Evolutionary conservation across 2,797 vertebrate species (phyloP).

Genomic region (Peromyscus aztecus): DNA sequence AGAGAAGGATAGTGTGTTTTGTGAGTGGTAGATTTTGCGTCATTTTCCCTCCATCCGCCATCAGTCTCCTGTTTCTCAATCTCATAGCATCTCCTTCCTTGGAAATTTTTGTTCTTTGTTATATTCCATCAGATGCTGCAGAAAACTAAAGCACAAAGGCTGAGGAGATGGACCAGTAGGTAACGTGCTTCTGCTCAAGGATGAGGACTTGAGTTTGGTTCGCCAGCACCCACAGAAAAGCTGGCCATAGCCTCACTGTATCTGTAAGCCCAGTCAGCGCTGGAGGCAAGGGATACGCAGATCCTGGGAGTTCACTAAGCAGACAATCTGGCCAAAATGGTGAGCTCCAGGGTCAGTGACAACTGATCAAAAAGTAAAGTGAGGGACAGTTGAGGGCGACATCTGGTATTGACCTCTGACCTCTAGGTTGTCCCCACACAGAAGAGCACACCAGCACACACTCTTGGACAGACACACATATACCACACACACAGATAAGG

Average conservation of each 20-base stretch:
- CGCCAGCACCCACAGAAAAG: neutral
- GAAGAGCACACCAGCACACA: neutral
- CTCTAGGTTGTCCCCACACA: neutral
- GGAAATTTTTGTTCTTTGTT: neutral
- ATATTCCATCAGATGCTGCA: neutral
- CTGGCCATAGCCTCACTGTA: neutral
- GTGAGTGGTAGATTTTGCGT: neutral
- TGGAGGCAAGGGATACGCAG: neutral
- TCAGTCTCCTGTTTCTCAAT: neutral
- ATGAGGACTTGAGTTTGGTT: neutral
- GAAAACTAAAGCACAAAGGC: conserved; percentile 25
- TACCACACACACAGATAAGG: neutral
- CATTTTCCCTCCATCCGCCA: neutral
- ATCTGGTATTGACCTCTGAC: neutral
- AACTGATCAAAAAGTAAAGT: neutral
- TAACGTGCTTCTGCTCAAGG: neutral
- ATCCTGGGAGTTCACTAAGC: neutral
- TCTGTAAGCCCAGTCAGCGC: neutral
- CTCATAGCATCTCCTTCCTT: neutral
- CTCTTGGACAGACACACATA: neutral
- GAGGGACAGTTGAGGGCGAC: neutral
- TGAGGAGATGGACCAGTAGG: neutral
- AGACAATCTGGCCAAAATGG: neutral
- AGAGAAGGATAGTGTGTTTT: neutral
- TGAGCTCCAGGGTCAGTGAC: neutral